These are phyloP conservation scores for Alosa sapidissima DNA, from an alignment of 2,797 vertebrate species.

Conservation along the genomic window DNA sequence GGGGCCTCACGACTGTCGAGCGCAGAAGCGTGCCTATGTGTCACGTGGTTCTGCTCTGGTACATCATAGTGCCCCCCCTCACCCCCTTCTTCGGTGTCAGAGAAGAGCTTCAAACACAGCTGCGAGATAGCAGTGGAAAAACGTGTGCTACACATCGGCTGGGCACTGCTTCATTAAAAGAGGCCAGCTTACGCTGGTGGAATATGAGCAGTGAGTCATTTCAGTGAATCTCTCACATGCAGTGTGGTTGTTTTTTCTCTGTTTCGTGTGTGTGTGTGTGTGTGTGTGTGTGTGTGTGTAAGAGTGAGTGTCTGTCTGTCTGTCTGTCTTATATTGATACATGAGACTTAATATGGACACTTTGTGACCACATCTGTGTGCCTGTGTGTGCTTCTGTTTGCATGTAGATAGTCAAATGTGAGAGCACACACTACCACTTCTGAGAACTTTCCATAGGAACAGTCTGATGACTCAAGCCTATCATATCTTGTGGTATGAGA, in stretches of 20 bases:
- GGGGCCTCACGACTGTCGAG: background rate
- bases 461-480: constrained; percentile 67
- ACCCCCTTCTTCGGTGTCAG: background rate
- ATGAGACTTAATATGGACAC: background rate
- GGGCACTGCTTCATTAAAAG: background rate
- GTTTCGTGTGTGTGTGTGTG: too few species aligned
- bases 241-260: background rate
- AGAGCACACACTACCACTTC: constrained; percentile 33
- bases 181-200: background rate
- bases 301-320: too few species aligned
- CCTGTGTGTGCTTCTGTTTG: background rate
- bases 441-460: constrained; percentile 70
- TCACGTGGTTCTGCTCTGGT: background rate
- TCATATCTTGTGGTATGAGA: constrained; percentile 56
- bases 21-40: background rate
- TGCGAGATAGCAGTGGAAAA: background rate
- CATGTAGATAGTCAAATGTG: background rate
- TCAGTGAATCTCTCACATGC: background rate
- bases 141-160: background rate
- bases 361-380: background rate
- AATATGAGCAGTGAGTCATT: background rate
- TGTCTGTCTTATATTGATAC: background rate
- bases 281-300: too few species aligned
- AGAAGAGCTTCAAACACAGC: background rate
- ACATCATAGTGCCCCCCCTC: background rate